Evolutionary conservation across 2,113 vertebrate species (phyloP), one percentile per base, ranked within the genome.

Genomic region (Antennarius striatus): DNA sequence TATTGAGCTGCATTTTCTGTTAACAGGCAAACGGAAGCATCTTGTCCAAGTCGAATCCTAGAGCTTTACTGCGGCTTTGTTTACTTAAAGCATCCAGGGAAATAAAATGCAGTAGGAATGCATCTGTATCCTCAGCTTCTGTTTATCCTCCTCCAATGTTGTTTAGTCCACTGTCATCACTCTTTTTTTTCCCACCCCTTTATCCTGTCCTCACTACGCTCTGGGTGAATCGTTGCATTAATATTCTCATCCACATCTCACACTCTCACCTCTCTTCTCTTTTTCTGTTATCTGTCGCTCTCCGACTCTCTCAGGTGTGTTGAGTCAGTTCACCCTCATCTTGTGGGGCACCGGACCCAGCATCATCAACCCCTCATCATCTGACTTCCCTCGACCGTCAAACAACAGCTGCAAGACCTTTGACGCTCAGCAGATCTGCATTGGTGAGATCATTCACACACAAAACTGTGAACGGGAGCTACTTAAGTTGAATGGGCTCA

Each of bases 401-500:
- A 96, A 95, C 90, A 96, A 93, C 1, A 96, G 96, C 90, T 99
- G 96, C 92, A 98, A 96, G 90, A 98, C 94, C 1, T 93, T 96
- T 39, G 94, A 97, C 0, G 90, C 95, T 10, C 93, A 96, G 88
- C 97, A 98, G 91, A 94, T 98, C 77, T 99, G 98, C 0, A 96
- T 98, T 68, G 98, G 98, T 99, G 84, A 96, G 97, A 92, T 48
- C 15, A 10, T 28, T n/a, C 1, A 0, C 32, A 52, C 5, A 39
- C 66, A 32, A 3, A 22, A 10, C 52, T 39, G 10, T 50, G 32
- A 36, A 9, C 60, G 30, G 32, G 58, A 55, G 46, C 58, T 65
- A 40, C 28, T 51, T n/a, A 22, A 42, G 51, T 22, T 14, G 16
- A 61, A 73, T 16, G 53, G 29, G 39, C 43, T 71, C 36, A 68